Evolutionary conservation across 2,888 invertebrate species (phyloP).

Genomic region (Dasysyrphus tricinctus): DNA sequence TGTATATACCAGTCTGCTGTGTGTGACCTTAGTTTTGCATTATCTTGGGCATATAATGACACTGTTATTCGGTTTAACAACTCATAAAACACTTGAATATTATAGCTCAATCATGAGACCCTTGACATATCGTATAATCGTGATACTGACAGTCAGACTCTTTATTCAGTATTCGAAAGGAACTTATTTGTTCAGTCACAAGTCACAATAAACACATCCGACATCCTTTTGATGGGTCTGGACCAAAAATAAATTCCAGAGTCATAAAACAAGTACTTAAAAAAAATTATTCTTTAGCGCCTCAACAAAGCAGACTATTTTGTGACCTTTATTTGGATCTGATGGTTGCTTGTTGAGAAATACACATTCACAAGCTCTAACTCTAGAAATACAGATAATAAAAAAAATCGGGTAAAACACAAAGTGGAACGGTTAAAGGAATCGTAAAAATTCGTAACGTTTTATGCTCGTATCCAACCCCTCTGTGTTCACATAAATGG

Average conservation of each 20-base stretch:
- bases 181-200: conserved; percentile 47
- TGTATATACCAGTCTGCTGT: no score
- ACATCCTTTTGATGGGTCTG: conserved; percentile 54
- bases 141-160: neutral
- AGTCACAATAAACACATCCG: neutral
- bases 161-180: neutral
- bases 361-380: conserved; percentile 14
- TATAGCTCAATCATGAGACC: conserved; percentile 69
- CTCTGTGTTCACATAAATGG: conserved; percentile 75
- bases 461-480: conserved; percentile 4
- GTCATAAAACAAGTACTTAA: conserved; percentile 69
- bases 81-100: conserved; percentile 71
- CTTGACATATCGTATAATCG: neutral
- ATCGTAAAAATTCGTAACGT: conserved; percentile 70
- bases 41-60: neutral
- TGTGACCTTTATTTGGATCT: conserved; percentile 46
- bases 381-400: conserved; percentile 25
- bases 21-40: neutral
- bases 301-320: conserved; percentile 39
- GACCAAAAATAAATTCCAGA: conserved; percentile 56
- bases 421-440: conserved; percentile 70
- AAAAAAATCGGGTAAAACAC: conserved; percentile 54
- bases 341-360: conserved; percentile 27
- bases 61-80: conserved; percentile 57
- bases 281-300: conserved; percentile 65